Conservation (phyloP, 2,797 vertebrate genomes). For the Sebastes melanostomus region DNA sequence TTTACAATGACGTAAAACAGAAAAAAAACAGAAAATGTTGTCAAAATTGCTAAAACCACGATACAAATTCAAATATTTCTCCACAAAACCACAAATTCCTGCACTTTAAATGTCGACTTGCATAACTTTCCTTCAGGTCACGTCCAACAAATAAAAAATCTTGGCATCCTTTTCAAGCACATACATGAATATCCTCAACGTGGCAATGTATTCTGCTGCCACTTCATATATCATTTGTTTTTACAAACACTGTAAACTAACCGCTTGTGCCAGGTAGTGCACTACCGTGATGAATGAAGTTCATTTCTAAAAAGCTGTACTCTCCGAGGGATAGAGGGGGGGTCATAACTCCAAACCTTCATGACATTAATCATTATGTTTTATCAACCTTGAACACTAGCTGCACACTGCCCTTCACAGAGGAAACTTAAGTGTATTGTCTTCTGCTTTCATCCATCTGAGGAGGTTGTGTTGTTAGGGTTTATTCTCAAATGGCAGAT, state of each 20-base stretch:
- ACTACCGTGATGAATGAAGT: constrained; percentile 45
- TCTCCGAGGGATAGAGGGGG: background rate
- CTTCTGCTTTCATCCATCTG: constrained; percentile 8
- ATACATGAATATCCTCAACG: background rate
- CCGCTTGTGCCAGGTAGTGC: constrained; percentile 22
- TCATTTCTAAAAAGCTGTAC: constrained; percentile 39
- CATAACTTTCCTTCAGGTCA: background rate
- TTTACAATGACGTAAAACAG: background rate
- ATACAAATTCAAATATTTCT: background rate
- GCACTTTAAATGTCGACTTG: background rate
- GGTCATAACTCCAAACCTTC: constrained; percentile 33
- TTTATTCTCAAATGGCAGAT: background rate
- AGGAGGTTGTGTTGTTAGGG: background rate
- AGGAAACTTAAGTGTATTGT: background rate
- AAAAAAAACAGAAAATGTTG: background rate
- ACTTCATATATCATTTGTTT: constrained; percentile 1
- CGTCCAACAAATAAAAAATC: background rate
- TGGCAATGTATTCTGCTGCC: constrained; percentile 3
- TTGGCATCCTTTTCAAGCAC: background rate
- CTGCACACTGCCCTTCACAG: background rate
- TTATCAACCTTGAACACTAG: constrained; percentile 21
- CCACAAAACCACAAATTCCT: background rate
- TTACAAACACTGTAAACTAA: constrained; percentile 20
- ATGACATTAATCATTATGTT: constrained; percentile 26
- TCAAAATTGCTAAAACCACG: background rate